Conservation (phyloP, 1,140 invertebrate species). For the Aphidius gifuensis region DNA sequence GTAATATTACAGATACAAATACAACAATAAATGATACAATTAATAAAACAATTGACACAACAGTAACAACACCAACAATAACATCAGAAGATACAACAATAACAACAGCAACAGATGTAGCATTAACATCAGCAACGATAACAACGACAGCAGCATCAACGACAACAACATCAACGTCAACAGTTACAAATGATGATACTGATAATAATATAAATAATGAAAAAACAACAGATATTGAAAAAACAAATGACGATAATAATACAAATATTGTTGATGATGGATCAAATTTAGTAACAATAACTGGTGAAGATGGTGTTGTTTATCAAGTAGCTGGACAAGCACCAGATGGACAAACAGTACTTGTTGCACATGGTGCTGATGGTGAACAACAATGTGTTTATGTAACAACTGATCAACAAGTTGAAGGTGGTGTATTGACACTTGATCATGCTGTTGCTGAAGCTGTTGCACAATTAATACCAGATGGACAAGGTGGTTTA, state of each 20-base stretch:
- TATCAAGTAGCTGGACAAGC: conserved; percentile 72
- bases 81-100: conserved; percentile 5
- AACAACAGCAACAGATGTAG: not conserved
- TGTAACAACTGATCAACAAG: conserved; percentile 64
- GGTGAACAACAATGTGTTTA: conserved; percentile 70
- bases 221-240: not conserved
- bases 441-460: conserved; percentile 63
- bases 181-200: not conserved
- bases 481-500: conserved; percentile 47
- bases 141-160: conserved; percentile 8
- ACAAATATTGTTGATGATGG: conserved; percentile 39
- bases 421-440: conserved; percentile 62
- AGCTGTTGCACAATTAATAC: conserved; percentile 55
- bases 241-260: conserved; percentile 33
- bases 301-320: conserved; percentile 56
- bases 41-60: not conserved
- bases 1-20: conserved; percentile 6
- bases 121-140: not conserved
- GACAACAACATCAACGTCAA: conserved; percentile 3
- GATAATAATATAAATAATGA: not conserved
- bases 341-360: conserved; percentile 69
- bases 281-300: conserved; percentile 54
- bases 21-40: not conserved
- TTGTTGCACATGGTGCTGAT: conserved; percentile 66
- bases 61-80: conserved; percentile 1